Base-by-base conservation (phyloP, 64 coral and sea anemone genomes). In the Dendronephthya gigantea region DNA sequence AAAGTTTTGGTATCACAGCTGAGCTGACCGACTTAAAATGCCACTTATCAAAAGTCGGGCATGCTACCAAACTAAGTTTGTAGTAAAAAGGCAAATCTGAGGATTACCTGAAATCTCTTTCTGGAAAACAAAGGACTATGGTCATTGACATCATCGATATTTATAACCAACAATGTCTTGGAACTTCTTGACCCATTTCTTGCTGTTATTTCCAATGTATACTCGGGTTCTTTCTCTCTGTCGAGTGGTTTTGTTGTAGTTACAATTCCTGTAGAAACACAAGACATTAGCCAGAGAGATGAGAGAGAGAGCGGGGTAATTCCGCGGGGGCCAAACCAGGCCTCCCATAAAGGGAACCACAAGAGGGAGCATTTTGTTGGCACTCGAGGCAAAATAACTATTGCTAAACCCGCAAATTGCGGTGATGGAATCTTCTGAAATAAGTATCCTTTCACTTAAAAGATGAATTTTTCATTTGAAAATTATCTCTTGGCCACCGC, bases 131-230 rank as follows among this genome's bases (percentile, higher is more conserved):
- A 33, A 35, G 94, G 94, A 34, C 47, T 85, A 81, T 91, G 93
- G 35, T 97, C 94, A 87, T 97, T 97, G 37, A 91, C 87, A 93
- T 96, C 94, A 39, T 83, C 88, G 59, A 96, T 87, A 65, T 89
- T 93, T 86, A 96, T 88, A 88, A 93, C 89, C 50, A 97, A 83
- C 85, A 93, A 89, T 12, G 89, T 50, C 8, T n/a, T 79, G 40
- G 91, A 89, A 29, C 86, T 93, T 83, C 84, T 93, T 76, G 88
- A 84, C 14, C 48, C 50, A 38, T 49, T 50, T n/a, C 72, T 47
- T 11, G 94, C 94, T 49, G 49, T 48, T 4, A 97, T 45, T 84
- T 97, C 89, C 85, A 97, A 84, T 4, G 83, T 83, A 83, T 97
- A 91, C 0, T 30, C 83, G 49, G 66, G 58, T 48, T 85, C 40